A percentile compares a stretch with the other conserved stretches of the same genome.
These are phyloP conservation scores for Trichonephila clavipes DNA, from an alignment of 1,140 invertebrate species.

Conservation along the genomic window DNA sequence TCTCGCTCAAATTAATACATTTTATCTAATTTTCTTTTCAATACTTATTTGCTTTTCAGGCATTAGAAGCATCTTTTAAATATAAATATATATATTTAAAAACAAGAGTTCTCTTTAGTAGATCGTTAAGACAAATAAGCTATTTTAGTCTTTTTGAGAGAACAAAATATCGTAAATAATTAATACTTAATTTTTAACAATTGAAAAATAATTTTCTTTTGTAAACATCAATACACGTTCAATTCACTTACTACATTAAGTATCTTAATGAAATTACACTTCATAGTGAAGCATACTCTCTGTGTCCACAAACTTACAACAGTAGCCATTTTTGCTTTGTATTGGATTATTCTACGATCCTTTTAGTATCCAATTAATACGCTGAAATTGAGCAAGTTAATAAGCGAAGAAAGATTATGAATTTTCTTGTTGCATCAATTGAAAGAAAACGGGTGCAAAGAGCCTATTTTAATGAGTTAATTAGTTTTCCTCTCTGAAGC, in stretches of 20 bases:
- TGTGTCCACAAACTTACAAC: neutral
- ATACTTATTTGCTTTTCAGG: too few species aligned
- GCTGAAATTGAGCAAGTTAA: slow-evolving; percentile 17
- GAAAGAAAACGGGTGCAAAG: slow-evolving; percentile 24
- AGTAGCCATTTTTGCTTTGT: neutral
- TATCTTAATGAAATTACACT: neutral
- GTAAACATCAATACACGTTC: neutral
- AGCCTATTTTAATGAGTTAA: slow-evolving; percentile 49
- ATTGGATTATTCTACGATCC: neutral
- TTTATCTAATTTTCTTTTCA: too few species aligned
- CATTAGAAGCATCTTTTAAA: too few species aligned
- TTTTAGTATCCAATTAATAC: slow-evolving; percentile 28
- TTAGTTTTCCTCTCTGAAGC: slow-evolving; percentile 36
- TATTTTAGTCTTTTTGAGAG: too few species aligned
- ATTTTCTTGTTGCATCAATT: neutral
- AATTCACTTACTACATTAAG: neutral
- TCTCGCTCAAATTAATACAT: too few species aligned
- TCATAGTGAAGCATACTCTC: neutral
- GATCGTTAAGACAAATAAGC: too few species aligned
- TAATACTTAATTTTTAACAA: neutral
- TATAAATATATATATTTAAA: too few species aligned
- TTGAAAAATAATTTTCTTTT: slow-evolving; percentile 11
- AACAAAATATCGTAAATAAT: too few species aligned
- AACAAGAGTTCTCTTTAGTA: too few species aligned
- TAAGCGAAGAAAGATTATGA: slow-evolving; percentile 20